Conservation (phyloP, 2,797 vertebrate genomes). For the Onychomys arenicola region DNA sequence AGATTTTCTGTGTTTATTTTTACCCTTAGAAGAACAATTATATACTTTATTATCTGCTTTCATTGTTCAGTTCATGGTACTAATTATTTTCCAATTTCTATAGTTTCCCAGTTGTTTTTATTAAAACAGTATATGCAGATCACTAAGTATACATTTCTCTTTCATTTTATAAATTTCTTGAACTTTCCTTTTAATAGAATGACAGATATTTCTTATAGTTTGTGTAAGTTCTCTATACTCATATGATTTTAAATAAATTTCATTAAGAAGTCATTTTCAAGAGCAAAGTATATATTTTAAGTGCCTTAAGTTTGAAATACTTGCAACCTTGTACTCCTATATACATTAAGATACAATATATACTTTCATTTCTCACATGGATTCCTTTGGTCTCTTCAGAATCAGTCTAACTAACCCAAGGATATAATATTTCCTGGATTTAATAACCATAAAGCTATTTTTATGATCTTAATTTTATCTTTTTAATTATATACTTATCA, state of each 20-base stretch:
- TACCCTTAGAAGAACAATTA: not conserved
- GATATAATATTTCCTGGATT: not conserved
- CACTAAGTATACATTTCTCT: not conserved
- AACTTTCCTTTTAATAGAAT: not conserved
- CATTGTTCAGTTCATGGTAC: not conserved
- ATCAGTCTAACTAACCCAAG: not conserved
- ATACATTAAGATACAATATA: not conserved
- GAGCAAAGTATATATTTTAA: not conserved
- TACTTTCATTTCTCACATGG: rapidly evolving
- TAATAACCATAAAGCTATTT: not conserved
- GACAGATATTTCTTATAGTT: not conserved
- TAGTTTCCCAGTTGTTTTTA: not conserved
- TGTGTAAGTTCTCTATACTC: not conserved
- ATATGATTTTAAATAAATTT: not conserved
- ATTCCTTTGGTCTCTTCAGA: rapidly evolving
- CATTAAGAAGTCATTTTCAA: not conserved
- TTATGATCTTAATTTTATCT: not conserved
- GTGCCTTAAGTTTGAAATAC: not conserved
- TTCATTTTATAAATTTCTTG: not conserved
- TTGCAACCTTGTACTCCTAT: rapidly evolving
- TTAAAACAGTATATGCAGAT: not conserved
- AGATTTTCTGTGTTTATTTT: not conserved
- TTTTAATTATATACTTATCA: not conserved
- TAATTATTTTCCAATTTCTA: not conserved
- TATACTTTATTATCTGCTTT: not conserved